Evolutionary conservation across 2,797 vertebrate species (phyloP).

Genomic region (Parauchenoglanis punctatus): DNA sequence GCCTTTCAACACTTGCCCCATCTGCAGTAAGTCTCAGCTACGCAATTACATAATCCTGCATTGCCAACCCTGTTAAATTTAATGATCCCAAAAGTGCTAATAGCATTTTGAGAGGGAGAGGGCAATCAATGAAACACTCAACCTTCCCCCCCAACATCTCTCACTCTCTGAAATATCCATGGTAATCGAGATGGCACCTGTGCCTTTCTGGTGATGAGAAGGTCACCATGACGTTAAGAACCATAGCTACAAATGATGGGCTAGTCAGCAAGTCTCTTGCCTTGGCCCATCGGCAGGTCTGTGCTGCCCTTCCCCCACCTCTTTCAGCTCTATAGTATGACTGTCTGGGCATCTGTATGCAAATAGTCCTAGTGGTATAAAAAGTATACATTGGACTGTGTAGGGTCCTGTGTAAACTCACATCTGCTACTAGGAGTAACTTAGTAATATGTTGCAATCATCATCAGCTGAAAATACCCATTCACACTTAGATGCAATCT

Average conservation of each 20-base stretch:
- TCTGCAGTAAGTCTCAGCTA: constrained; percentile 38
- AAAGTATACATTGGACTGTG: constrained; percentile 49
- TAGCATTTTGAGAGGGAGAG: constrained; percentile 51
- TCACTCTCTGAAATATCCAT: constrained; percentile 43
- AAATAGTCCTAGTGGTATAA: constrained; percentile 60
- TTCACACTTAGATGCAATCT: constrained; percentile 51
- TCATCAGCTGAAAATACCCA: constrained; percentile 49
- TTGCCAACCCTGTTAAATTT: constrained; percentile 49
- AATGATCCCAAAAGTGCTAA: constrained; percentile 57
- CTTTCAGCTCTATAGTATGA: constrained; percentile 52
- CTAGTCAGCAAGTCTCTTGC: constrained; percentile 52
- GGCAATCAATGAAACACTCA: constrained; percentile 43
- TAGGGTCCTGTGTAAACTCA: constrained; percentile 33
- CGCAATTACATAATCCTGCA: constrained; percentile 50
- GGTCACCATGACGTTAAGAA: constrained; percentile 48
- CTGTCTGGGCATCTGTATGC: constrained; percentile 67
- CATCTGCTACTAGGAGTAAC: constrained; percentile 51
- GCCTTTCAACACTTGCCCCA: constrained; percentile 39
- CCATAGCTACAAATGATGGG: constrained; percentile 48
- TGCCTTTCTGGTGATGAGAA: constrained; percentile 51
- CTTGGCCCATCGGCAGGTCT: constrained; percentile 30
- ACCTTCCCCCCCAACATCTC: constrained; percentile 16
- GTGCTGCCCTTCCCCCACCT: constrained; percentile 34
- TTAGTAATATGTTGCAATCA: constrained; percentile 49
- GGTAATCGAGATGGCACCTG: constrained; percentile 56